phyloP scores from a whole-genome alignment of 2,797 vertebrate genomes.

The Gymnopithys bicolor region DNA sequence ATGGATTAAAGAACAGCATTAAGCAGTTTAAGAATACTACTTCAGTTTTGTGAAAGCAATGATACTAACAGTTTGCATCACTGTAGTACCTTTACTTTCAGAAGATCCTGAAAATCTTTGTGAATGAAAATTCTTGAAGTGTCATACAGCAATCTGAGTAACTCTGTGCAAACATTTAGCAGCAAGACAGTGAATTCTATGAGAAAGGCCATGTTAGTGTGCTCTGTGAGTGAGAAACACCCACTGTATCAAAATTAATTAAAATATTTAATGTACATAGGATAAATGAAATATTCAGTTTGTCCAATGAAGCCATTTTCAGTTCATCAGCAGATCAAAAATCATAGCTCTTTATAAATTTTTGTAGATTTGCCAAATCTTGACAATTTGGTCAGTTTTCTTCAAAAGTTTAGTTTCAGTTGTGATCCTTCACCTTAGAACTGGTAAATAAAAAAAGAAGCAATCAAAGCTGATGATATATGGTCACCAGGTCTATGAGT shows the following conservation, averaged over 20 bases:
- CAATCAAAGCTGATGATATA: neutral
- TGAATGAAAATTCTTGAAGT: neutral
- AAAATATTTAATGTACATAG: neutral
- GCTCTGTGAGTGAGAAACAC: neutral
- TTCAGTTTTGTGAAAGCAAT: neutral
- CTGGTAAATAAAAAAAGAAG: neutral
- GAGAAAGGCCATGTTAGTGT: neutral
- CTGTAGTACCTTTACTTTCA: neutral
- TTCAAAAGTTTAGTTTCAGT: neutral
- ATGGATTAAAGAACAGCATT: neutral
- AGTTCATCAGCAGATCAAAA: neutral
- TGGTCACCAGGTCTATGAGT: neutral
- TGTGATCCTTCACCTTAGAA: neutral
- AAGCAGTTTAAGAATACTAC: neutral
- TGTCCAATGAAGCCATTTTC: neutral
- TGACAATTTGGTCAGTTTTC: neutral
- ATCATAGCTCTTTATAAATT: rapidly evolving
- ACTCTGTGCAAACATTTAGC: neutral
- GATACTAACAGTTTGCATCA: neutral
- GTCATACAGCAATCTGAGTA: neutral
- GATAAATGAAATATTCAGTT: neutral
- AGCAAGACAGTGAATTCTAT: neutral
- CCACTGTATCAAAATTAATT: neutral
- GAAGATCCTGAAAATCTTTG: neutral
- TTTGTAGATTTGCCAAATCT: neutral